Percentiles rank a stretch among this genome's conserved stretches.
Evolutionary conservation across 2,888 invertebrate genomes (phyloP).

Genomic region (Phengaris arion): DNA sequence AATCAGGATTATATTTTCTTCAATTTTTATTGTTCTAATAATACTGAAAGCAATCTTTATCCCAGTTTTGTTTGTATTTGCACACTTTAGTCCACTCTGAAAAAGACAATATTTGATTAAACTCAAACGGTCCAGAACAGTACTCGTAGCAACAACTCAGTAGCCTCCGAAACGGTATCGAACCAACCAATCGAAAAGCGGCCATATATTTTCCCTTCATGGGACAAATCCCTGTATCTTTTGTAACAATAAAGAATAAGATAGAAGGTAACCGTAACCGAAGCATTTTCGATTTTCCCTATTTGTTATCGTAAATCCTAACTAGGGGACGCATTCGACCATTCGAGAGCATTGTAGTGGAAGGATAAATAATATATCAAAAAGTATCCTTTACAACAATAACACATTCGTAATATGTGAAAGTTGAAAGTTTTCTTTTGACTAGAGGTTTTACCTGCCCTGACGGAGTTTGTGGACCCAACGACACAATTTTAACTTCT

Average conservation of each 20-base stretch:
- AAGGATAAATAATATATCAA: slow-evolving; percentile 38
- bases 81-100: background rate
- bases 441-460: background rate
- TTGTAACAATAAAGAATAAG: slow-evolving; percentile 35
- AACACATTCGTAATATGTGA: background rate
- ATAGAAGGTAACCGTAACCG: slow-evolving; percentile 31
- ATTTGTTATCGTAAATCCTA: slow-evolving; percentile 30
- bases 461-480: background rate
- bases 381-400: background rate
- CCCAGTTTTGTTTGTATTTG: background rate
- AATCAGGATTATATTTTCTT: too few species aligned
- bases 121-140: slow-evolving; percentile 24
- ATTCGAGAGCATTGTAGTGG: slow-evolving; percentile 14
- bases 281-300: slow-evolving; percentile 34
- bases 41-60: background rate
- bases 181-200: slow-evolving; percentile 46
- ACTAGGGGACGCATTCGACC: slow-evolving; percentile 11
- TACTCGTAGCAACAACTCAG: background rate
- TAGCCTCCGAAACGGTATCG: slow-evolving; percentile 40
- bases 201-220: slow-evolving; percentile 37
- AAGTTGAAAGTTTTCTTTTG: background rate
- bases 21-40: background rate
- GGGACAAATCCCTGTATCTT: slow-evolving; percentile 37
- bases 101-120: slow-evolving; percentile 17
- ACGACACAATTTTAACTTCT: too few species aligned